A percentile compares a stretch with the other conserved stretches of the same genome.
Conservation (phyloP, 2,888 invertebrate genomes). For the Mimachlamys varia region DNA sequence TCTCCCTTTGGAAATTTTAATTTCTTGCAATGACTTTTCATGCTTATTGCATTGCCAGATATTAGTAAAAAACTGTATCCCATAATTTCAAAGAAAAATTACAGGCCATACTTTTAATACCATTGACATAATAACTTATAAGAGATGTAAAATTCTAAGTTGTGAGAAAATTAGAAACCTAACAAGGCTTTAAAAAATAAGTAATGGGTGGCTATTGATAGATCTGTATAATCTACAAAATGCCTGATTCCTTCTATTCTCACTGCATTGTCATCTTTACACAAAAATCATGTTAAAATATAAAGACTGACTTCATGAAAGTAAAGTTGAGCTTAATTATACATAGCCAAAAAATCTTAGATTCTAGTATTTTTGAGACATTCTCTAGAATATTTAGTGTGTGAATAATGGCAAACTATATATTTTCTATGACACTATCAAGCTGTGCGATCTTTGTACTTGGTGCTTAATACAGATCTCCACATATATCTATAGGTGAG, state of each 20-base stretch:
- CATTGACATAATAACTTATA: neutral
- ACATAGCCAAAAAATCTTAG: too few relatives aligned
- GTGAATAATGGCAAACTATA: too few relatives aligned
- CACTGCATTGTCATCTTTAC: neutral
- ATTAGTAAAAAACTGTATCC: neutral
- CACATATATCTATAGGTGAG: neutral
- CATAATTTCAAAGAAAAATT: neutral
- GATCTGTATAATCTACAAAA: neutral
- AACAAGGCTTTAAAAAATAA: neutral
- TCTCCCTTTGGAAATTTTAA: neutral
- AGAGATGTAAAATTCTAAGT: neutral
- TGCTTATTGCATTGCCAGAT: neutral
- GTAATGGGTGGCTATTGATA: neutral
- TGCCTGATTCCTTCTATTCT: neutral
- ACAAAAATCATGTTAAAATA: neutral
- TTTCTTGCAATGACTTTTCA: neutral
- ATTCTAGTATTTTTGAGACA: too few relatives aligned
- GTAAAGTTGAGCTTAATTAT: too few relatives aligned
- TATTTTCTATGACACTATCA: neutral
- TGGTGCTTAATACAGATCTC: neutral
- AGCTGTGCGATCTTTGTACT: neutral
- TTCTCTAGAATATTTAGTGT: too few relatives aligned
- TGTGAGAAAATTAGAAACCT: neutral
- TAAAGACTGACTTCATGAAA: too few relatives aligned
- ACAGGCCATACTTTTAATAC: neutral